Conservation (phyloP, 2,113 vertebrate genomes). For the Mesembrinibis cayennensis region DNA sequence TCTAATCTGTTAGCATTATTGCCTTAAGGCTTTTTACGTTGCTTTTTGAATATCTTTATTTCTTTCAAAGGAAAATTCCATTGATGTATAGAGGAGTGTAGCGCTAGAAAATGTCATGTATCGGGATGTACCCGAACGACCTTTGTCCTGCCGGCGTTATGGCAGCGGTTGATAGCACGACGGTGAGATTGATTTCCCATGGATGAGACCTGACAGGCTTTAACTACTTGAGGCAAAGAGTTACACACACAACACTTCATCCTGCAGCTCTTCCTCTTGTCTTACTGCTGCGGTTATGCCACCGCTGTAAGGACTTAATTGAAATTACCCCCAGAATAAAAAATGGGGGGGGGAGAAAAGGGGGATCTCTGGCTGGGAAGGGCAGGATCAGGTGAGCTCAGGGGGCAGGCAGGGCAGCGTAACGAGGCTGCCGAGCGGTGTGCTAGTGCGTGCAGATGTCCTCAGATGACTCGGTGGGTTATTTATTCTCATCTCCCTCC, state of each 20-base stretch:
- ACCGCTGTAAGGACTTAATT: neutral
- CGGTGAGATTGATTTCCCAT: neutral
- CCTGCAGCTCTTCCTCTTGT: neutral
- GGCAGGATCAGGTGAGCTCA: neutral
- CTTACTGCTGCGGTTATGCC: neutral
- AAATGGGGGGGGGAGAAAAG: neutral
- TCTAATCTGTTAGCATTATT: neutral
- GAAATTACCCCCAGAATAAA: neutral
- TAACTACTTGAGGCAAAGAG: neutral
- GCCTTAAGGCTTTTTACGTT: neutral
- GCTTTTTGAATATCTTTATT: neutral
- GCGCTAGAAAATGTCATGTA: neutral
- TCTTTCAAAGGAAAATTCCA: neutral
- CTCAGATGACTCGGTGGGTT: slow-evolving; percentile 19
- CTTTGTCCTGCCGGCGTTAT: fast-evolving
- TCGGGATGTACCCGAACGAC: neutral
- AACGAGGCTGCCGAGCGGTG: neutral
- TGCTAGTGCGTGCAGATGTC: neutral
- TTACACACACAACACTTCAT: neutral
- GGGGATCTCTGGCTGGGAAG: neutral
- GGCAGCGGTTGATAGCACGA: fast-evolving
- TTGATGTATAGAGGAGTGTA: neutral
- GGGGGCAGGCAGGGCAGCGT: neutral
- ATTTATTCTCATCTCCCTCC: slow-evolving; percentile 16
- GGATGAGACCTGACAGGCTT: neutral